Evolutionary conservation across 1,140 invertebrate genomes (phyloP), one percentile per base, ranked within the genome.

Genomic region (Micrasema longulum): DNA sequence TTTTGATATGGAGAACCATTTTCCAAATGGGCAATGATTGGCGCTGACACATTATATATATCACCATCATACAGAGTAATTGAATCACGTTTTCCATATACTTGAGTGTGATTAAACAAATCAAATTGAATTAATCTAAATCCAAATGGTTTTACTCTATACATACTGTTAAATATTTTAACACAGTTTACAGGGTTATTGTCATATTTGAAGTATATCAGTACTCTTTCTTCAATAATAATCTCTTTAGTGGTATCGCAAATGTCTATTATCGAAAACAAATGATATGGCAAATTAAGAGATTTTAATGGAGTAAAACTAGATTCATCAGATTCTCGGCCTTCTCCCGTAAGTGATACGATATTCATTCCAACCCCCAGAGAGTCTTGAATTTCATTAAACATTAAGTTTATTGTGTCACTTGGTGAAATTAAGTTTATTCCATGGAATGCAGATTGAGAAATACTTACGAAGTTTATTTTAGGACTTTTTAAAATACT

Each of bases 201-300:
- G 75, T 98, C 95, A 76, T 99, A 99, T 81, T 98, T 99, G 81
- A 97, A 99, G 81, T 98, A 99, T 0, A 99, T 76, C 2, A 99
- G 79, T 4, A 99, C 89, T 65, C 97, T 86, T 78, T 98, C 96
- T 81, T 97, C 91, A 0, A 99, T 88, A 6, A 87, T 87, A 23
- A 99, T 90, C 78, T 95, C 93, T 86, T 99, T 98, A 12, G 92
- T 91, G 0, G 95, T 93, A 80, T 98, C 95, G 81, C 98, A 99
- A 66, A 99, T 97, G 74, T 99, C 95, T 14, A 99, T 89, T 75
- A 99, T 81, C 31, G 97, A 97, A 82, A 98, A 98, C n/a, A 97
- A 83, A 77, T 95, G 89, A 79, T 99, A 98, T 0, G 97, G 97
- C 26, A 99, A 87, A 78, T 93, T 93, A 1, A 97, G 86, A 60